A percentile compares a stretch with the other conserved stretches of the same genome.
These are phyloP conservation scores for Notocelia uddmanniana DNA, from an alignment of 2,888 invertebrate genomes.

Conservation along the genomic window DNA sequence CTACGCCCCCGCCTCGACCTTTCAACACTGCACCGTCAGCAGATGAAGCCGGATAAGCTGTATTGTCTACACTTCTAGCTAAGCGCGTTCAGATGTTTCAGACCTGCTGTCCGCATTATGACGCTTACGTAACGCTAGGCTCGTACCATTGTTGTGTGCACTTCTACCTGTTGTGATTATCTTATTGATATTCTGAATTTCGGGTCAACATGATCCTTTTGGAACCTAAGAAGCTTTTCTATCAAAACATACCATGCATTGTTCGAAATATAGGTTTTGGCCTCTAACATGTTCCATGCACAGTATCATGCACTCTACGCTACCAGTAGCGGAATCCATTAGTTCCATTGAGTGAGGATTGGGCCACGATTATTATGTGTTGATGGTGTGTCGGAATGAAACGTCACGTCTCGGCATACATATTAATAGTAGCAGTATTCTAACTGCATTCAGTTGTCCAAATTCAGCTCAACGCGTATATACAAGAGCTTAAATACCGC, in stretches of 20 bases:
- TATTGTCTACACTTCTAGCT: slow-evolving; percentile 21
- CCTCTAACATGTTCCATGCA: not conserved
- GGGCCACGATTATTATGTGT: slow-evolving; percentile 43
- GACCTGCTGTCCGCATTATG: slow-evolving; percentile 55
- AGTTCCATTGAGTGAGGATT: slow-evolving; percentile 44
- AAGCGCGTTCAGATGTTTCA: slow-evolving; percentile 19
- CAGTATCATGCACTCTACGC: slow-evolving; percentile 17
- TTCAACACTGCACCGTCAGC: slow-evolving; percentile 58
- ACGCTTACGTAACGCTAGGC: slow-evolving; percentile 58
- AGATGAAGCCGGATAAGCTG: slow-evolving; percentile 27
- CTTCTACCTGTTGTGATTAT: slow-evolving; percentile 50
- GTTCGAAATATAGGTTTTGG: not conserved
- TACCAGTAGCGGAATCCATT: slow-evolving; percentile 40
- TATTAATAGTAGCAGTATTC: slow-evolving; percentile 13
- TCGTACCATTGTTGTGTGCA: slow-evolving; percentile 60
- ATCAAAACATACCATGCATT: not conserved
- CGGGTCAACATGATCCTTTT: slow-evolving; percentile 3
- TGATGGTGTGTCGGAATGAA: slow-evolving; percentile 37
- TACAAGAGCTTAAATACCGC: not conserved
- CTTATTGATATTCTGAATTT: slow-evolving; percentile 56
- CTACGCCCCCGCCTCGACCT: slow-evolving; percentile 60
- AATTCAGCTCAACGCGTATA: not conserved
- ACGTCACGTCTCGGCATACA: slow-evolving; percentile 25
- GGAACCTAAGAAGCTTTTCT: not conserved
- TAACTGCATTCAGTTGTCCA: slow-evolving; percentile 3